phyloP scores from a whole-genome alignment of 2,113 vertebrate genomes.

The Sardina pilchardus region DNA sequence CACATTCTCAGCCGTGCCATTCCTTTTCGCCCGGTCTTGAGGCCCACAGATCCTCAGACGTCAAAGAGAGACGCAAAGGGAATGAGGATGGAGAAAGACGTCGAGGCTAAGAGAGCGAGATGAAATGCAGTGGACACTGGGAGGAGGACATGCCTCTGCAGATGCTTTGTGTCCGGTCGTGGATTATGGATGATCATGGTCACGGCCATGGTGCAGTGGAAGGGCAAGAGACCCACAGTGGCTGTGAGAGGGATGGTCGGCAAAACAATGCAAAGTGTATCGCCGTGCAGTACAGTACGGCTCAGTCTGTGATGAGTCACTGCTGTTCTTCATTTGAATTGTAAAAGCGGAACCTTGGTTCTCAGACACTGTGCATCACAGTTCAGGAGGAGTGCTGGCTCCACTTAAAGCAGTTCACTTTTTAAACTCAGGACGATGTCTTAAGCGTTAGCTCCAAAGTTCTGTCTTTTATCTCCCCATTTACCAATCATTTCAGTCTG shows the following conservation, averaged over 20 bases:
- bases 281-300: too few species aligned
- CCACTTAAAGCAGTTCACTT: not conserved
- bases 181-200: too few species aligned
- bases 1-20: slow-evolving; percentile 9
- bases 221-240: too few species aligned
- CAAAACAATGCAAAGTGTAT: too few species aligned
- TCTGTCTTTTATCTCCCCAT: not conserved
- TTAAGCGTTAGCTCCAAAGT: not conserved
- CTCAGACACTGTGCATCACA: not conserved
- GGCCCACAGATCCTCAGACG: slow-evolving; percentile 14
- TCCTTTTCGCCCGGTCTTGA: not conserved
- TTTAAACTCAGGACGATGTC: not conserved
- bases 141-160: not conserved
- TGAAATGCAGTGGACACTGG: not conserved
- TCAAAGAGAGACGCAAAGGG: not conserved
- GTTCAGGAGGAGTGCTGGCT: not conserved
- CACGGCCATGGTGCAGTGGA: too few species aligned
- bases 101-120: not conserved
- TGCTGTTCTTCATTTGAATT: too few species aligned
- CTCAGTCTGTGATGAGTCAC: too few species aligned
- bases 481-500: not conserved
- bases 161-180: too few species aligned
- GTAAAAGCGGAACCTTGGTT: too few species aligned
- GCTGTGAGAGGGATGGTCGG: too few species aligned
- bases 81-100: not conserved